Conservation (phyloP, 2,113 vertebrate species). For the Aspidoscelis tigris region DNA sequence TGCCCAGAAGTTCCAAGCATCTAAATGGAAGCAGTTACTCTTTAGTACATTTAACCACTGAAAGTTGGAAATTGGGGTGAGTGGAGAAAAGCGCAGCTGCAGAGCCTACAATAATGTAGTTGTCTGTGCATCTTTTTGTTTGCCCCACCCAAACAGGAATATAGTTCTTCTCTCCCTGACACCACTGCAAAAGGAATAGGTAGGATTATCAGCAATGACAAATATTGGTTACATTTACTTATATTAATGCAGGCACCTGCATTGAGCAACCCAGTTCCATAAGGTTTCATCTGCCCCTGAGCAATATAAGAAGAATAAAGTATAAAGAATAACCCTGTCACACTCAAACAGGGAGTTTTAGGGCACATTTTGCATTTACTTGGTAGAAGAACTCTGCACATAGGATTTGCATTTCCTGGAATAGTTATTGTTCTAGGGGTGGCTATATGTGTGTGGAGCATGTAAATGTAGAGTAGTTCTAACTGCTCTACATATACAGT, state of each 20-base stretch:
- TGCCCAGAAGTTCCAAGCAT: not conserved
- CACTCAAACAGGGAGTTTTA: not conserved
- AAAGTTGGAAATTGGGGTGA: conserved; percentile 34
- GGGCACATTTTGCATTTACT: too few species aligned
- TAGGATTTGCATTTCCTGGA: too few species aligned
- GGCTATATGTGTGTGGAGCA: too few species aligned
- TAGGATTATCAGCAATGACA: conserved; percentile 37
- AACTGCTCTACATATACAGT: too few species aligned
- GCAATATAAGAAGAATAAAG: conserved; percentile 36
- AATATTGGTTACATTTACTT: conserved; percentile 32
- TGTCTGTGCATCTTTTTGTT: not conserved
- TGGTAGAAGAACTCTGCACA: too few species aligned
- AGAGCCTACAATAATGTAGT: not conserved
- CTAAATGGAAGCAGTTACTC: not conserved
- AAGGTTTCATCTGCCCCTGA: conserved; percentile 39
- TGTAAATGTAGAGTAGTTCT: too few species aligned
- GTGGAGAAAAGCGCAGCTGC: conserved; percentile 10
- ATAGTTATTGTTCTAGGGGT: too few species aligned
- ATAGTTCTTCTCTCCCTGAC: conserved; percentile 32
- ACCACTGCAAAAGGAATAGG: conserved; percentile 37
- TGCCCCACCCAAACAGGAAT: conserved; percentile 42
- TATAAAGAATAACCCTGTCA: conserved; percentile 5
- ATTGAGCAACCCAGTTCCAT: conserved; percentile 47
- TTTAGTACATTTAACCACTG: not conserved
- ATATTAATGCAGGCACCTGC: conserved; percentile 36